phyloP scores from a whole-genome alignment of 2,797 vertebrate genomes.

The Takifugu rubripes region DNA sequence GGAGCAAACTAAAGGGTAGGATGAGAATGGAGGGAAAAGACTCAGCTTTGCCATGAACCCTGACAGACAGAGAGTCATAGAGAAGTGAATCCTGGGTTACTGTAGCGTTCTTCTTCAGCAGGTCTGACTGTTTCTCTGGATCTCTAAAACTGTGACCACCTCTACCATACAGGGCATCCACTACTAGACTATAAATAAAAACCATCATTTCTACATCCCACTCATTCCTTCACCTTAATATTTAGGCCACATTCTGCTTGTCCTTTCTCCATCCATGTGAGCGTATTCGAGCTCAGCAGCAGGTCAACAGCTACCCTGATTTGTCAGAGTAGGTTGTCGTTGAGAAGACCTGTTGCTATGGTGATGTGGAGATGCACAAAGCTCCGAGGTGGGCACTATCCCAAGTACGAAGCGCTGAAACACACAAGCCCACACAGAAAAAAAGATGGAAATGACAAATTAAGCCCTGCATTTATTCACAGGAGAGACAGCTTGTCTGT shows the following conservation, averaged over 20 bases:
- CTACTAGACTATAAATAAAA: too few species aligned
- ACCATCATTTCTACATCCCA: not conserved
- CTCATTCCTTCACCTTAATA: conserved; percentile 1
- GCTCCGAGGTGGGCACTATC: conserved; percentile 30
- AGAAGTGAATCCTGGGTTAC: too few species aligned
- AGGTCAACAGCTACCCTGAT: conserved; percentile 23
- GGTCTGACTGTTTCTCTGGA: too few species aligned
- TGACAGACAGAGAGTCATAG: too few species aligned
- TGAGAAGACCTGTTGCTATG: conserved; percentile 64
- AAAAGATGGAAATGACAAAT: conserved; percentile 10
- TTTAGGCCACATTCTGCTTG: conserved; percentile 3
- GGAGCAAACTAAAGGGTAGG: too few species aligned
- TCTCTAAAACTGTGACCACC: too few species aligned
- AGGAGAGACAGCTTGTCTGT: conserved; percentile 1
- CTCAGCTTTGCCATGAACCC: too few species aligned
- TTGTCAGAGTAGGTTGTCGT: conserved; percentile 28
- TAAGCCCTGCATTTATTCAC: too few species aligned
- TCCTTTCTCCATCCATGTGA: conserved; percentile 18
- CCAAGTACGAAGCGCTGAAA: conserved; percentile 16
- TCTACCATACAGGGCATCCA: too few species aligned
- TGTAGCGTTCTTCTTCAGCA: too few species aligned
- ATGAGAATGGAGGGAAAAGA: too few species aligned
- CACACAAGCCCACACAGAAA: conserved; percentile 23
- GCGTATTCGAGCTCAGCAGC: conserved; percentile 16
- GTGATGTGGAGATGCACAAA: conserved; percentile 36